Percentiles rank a stretch among this genome's conserved stretches.
Evolutionary conservation across 2,113 vertebrate genomes (phyloP).

Genomic region (Microtus pennsylvanicus): DNA sequence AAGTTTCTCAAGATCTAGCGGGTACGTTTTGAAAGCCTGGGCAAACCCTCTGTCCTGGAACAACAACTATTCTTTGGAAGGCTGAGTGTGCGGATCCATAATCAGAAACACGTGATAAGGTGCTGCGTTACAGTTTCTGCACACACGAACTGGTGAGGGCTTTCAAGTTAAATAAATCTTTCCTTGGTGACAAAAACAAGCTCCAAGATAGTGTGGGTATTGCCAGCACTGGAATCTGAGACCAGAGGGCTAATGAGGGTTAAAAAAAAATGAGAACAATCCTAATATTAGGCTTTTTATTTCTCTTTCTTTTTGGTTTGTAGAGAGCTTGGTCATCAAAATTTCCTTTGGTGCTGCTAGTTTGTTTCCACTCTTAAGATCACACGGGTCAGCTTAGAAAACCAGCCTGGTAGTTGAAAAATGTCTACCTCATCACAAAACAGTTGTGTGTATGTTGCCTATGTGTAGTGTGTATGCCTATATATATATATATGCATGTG

Average conservation of each 20-base stretch:
- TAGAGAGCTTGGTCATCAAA: not conserved
- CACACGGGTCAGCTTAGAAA: conserved; percentile 32
- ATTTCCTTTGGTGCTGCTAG: conserved; percentile 40
- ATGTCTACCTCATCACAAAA: not conserved
- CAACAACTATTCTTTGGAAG: conserved; percentile 74
- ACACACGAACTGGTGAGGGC: conserved; percentile 26
- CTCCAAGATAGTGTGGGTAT: not conserved
- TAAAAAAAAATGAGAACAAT: conserved; percentile 57
- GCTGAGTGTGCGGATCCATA: conserved; percentile 22
- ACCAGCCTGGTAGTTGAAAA: conserved; percentile 21
- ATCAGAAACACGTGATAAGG: conserved; percentile 75
- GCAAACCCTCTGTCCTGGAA: conserved; percentile 62
- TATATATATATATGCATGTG: not conserved
- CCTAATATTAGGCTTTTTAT: conserved; percentile 45
- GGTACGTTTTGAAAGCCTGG: conserved; percentile 56
- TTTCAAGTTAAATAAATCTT: conserved; percentile 80
- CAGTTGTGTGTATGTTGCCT: not conserved
- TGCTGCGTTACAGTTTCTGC: conserved; percentile 67
- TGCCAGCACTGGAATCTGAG: conserved; percentile 63
- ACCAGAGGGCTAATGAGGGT: conserved; percentile 55
- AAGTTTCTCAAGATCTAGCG: conserved; percentile 46
- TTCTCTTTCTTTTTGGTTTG: conserved; percentile 34
- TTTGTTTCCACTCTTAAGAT: conserved; percentile 56
- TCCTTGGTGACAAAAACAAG: conserved; percentile 66
- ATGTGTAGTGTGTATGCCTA: not conserved